Percentiles rank a stretch among this genome's conserved stretches.
These are phyloP conservation scores for Eledona agricola DNA, from an alignment of 2,888 invertebrate species.

Conservation along the genomic window DNA sequence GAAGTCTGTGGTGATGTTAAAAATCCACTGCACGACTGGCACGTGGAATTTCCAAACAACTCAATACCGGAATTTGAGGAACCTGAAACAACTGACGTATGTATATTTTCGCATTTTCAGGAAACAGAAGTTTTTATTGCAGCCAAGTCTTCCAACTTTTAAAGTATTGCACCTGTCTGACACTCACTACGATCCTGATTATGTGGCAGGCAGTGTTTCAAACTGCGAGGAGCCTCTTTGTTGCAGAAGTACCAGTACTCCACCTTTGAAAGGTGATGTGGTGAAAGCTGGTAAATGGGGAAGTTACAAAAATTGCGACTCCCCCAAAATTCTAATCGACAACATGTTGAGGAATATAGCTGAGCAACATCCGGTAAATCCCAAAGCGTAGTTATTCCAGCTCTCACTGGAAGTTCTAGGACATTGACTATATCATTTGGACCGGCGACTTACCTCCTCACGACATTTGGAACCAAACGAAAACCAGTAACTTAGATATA, in stretches of 20 bases:
- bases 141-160: slow-evolving; percentile 77
- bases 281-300: slow-evolving; percentile 91
- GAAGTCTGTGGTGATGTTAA: slow-evolving; percentile 87
- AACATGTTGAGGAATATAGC: slow-evolving; percentile 89
- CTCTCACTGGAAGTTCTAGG: slow-evolving; percentile 63
- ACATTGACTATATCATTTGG: slow-evolving; percentile 93
- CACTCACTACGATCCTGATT: slow-evolving; percentile 94
- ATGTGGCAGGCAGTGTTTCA: slow-evolving; percentile 86
- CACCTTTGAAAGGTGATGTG: slow-evolving; percentile 70
- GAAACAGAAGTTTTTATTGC: slow-evolving; percentile 35
- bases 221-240: slow-evolving; percentile 95
- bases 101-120: neutral
- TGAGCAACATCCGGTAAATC: slow-evolving; percentile 78
- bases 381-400: neutral
- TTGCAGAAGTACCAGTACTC: slow-evolving; percentile 84
- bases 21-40: slow-evolving; percentile 89
- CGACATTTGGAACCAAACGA: slow-evolving; percentile 93
- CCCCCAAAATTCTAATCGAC: slow-evolving; percentile 88
- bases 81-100: slow-evolving; percentile 70
- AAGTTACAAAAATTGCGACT: slow-evolving; percentile 92
- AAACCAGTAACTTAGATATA: slow-evolving; percentile 82
- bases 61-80: slow-evolving; percentile 75
- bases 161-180: slow-evolving; percentile 97
- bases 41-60: slow-evolving; percentile 83
- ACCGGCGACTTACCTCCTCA: slow-evolving; percentile 97